Evolutionary conservation across 2,888 invertebrate genomes (phyloP), one percentile per base, ranked within the genome.

Genomic region (Leucoma salicis): DNA sequence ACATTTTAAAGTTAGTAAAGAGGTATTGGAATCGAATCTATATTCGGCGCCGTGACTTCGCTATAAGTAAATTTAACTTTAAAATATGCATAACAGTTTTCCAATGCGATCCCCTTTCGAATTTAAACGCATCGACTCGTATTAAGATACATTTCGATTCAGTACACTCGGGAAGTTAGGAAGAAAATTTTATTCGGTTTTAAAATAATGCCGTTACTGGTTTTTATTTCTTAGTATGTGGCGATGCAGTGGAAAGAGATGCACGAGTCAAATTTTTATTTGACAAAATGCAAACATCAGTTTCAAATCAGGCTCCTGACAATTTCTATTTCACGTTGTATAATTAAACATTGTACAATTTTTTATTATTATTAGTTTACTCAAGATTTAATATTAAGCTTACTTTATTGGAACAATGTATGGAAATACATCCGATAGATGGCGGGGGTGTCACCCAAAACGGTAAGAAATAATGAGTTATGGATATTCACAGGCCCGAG

Each of bases 61-160:
- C 57, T 72, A 74, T 79, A 84, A 85, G 86, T 86, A 88, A 86
- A 88, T 88, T 87, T 84, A 78, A 86, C 82, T 87, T 88, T 88
- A 87, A 89, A 87, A 88, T 89, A 89, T 89, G 88, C 87, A 85
- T 87, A 87, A 88, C 87, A 87, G 87, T 87, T 88, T 87, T 85
- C 87, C 85, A 69, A 85, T 80, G 85, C 83, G 86, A 80, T 78
- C 84, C 80, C 77, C 79, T 78, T 78, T 79, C 66, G 63, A 88
- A 88, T 87, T 88, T 86, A 86, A 88, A 88, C 80, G 84, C 81
- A 85, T 82, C 77, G 75, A 75, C 57, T 77, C 78, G 79, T 87
- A 87, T 88, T 88, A 89, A 80, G 85, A 84, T 81, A 84, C 87
- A 85, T 89, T 88, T 78, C 82, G 66, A 85, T 87, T 87, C 86